These are phyloP conservation scores for Megalurothrips usitatus DNA, from an alignment of 2,888 invertebrate species.

Conservation along the genomic window DNA sequence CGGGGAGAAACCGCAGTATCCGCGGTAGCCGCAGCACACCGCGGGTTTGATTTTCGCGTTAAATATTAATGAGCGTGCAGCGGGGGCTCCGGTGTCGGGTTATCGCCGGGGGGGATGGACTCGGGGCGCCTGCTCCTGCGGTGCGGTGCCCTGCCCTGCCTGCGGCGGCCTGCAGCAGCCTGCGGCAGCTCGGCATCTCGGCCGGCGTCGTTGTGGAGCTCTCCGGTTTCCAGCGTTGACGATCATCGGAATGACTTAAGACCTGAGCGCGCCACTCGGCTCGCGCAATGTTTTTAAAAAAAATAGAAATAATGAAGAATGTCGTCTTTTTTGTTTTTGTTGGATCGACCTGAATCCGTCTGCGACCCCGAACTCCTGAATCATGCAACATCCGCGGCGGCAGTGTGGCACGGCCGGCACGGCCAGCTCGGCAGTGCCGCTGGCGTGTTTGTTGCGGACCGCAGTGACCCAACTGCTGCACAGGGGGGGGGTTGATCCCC, in stretches of 20 bases:
- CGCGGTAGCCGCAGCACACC: background rate
- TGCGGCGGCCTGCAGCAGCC: too few relatives aligned
- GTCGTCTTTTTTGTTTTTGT: background rate
- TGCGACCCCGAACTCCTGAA: background rate
- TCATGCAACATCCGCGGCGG: background rate
- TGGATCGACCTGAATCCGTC: background rate
- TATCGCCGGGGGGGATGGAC: too few relatives aligned
- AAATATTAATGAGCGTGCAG: conserved; percentile 15
- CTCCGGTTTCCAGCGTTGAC: too few relatives aligned
- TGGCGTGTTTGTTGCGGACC: background rate
- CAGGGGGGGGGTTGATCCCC: background rate
- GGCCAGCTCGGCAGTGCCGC: background rate
- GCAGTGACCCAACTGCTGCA: too few relatives aligned
- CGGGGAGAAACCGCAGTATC: background rate
- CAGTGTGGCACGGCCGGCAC: too few relatives aligned
- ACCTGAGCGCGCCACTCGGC: too few relatives aligned
- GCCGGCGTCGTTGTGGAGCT: too few relatives aligned
- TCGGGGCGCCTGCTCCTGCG: too few relatives aligned
- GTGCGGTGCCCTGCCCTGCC: background rate
- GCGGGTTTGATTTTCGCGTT: background rate
- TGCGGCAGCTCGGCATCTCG: too few relatives aligned
- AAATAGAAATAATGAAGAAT: too few relatives aligned
- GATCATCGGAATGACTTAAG: too few relatives aligned
- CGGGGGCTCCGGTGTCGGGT: background rate
- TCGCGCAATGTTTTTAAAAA: too few relatives aligned